Conservation (phyloP, 2,888 invertebrate genomes). For the Pristionchus entomophagus region DNA sequence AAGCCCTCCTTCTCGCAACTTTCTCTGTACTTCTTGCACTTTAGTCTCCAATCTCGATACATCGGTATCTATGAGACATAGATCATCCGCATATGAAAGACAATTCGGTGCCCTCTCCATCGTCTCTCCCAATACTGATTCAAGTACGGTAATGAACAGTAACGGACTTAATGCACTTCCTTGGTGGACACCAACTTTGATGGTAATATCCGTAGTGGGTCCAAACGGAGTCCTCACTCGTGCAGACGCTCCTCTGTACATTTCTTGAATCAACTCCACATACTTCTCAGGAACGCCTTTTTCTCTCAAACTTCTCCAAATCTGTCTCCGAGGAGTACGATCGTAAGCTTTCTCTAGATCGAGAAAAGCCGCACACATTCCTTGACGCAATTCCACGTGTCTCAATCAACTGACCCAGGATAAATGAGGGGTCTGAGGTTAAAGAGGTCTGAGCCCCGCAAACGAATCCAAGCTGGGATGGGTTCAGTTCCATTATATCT, state of each 20-base stretch:
- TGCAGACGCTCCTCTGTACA: background rate
- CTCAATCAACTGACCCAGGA: background rate
- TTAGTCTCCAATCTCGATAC: background rate
- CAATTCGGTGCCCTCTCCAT: background rate
- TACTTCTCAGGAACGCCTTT: background rate
- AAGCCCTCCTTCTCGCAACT: background rate
- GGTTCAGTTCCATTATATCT: background rate
- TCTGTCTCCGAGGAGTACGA: no score
- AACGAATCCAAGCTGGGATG: background rate
- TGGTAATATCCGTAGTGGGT: background rate
- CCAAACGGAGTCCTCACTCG: conserved; percentile 3
- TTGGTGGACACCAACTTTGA: background rate
- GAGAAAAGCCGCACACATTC: background rate
- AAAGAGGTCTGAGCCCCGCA: background rate
- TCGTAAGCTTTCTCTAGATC: background rate
- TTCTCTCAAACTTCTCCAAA: background rate
- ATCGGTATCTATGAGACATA: background rate
- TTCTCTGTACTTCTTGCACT: conserved; percentile 5
- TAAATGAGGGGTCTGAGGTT: background rate
- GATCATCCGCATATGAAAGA: conserved; percentile 11
- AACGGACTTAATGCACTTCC: conserved; percentile 4
- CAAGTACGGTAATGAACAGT: background rate
- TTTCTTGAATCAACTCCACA: background rate
- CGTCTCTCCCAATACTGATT: background rate
- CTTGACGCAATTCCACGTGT: background rate